Evolutionary conservation across 2,888 invertebrate species (phyloP).

Genomic region (Tethea ocularis): DNA sequence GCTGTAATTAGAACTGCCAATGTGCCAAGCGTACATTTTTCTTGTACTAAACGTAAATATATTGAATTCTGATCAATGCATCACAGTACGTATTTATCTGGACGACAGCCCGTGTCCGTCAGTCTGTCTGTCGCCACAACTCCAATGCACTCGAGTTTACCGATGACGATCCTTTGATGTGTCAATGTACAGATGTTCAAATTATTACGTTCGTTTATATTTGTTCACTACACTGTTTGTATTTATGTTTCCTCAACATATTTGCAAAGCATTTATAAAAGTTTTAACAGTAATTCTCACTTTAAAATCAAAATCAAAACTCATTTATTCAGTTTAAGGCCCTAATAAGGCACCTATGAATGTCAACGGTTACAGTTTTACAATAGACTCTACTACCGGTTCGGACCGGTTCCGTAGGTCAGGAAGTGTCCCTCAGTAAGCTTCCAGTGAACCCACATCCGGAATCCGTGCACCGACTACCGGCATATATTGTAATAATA

Average conservation of each 20-base stretch:
- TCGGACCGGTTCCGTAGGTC: not conserved
- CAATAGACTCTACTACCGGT: too few relatives aligned
- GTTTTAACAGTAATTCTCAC: too few relatives aligned
- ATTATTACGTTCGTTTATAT: not conserved
- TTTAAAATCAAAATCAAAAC: too few relatives aligned
- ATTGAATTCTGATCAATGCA: not conserved
- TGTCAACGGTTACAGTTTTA: too few relatives aligned
- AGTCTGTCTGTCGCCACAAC: constrained; percentile 7
- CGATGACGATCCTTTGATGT: constrained; percentile 7
- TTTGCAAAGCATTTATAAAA: too few relatives aligned
- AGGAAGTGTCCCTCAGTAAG: not conserved
- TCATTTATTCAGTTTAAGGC: too few relatives aligned
- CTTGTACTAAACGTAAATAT: not conserved
- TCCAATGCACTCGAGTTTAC: not conserved
- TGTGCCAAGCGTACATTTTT: not conserved
- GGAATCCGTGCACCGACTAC: not conserved
- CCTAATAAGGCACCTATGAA: too few relatives aligned
- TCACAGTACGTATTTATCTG: not conserved
- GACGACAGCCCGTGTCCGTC: not conserved
- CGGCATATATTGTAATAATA: not conserved
- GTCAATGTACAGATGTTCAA: not conserved
- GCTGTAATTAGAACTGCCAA: not conserved
- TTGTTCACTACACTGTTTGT: too few relatives aligned
- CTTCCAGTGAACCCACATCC: constrained; percentile 1
- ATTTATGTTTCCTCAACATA: not conserved